These are phyloP conservation scores for Leptopterna dolabrata DNA, from an alignment of 2,888 invertebrate genomes.

Conservation along the genomic window DNA sequence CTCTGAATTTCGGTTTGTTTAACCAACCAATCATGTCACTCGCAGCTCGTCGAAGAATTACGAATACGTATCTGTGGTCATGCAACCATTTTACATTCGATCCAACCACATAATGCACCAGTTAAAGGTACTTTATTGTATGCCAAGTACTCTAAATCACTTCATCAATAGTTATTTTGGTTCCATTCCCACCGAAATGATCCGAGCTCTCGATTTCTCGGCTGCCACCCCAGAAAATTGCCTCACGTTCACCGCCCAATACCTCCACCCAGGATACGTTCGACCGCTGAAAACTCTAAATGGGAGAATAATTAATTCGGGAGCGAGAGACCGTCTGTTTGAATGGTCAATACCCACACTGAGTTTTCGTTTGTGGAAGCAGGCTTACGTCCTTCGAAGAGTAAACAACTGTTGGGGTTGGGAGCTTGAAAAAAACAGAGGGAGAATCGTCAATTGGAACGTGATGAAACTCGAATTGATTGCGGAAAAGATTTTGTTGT, in stretches of 20 bases:
- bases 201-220: no score
- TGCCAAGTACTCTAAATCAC: no score
- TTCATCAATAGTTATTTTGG: no score
- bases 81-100: no score
- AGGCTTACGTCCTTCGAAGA: background rate
- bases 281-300: background rate
- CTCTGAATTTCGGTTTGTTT: no score
- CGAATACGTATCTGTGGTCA: no score
- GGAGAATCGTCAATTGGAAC: conserved; percentile 1
- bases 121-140: no score
- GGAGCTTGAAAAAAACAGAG: background rate
- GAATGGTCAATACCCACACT: background rate
- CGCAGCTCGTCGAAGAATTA: no score
- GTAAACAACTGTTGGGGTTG: background rate
- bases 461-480: conserved; percentile 11
- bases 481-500: background rate
- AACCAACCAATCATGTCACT: no score
- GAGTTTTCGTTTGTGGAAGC: background rate
- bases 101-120: no score
- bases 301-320: background rate
- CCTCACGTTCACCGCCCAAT: background rate
- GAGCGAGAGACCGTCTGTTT: background rate
- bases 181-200: no score
- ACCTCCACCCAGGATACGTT: background rate
- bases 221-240: no score